These are phyloP conservation scores for Premnoplex brunnescens DNA, from an alignment of 2,797 vertebrate genomes.

Conservation along the genomic window DNA sequence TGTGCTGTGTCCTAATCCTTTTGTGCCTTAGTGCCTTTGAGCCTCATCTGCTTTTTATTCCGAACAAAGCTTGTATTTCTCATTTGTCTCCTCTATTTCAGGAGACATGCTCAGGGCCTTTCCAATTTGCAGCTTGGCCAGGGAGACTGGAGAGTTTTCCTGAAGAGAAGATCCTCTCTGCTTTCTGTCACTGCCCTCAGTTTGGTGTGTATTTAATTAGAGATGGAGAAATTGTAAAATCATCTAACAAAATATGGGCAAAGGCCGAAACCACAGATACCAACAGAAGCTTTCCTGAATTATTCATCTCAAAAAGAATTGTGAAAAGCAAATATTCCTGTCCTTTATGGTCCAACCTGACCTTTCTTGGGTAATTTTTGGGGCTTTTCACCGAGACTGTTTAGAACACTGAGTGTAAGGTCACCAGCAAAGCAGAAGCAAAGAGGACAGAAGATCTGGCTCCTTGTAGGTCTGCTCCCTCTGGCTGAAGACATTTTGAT, in stretches of 20 bases:
- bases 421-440: not conserved
- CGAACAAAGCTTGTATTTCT: not conserved
- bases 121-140: not conserved
- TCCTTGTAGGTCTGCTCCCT: not conserved
- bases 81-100: constrained; percentile 19
- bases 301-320: not conserved
- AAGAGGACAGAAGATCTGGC: not conserved
- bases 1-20: constrained; percentile 22
- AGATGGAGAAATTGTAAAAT: not conserved
- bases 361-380: not conserved
- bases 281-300: not conserved
- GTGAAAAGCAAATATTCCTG: not conserved
- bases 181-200: not conserved
- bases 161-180: not conserved
- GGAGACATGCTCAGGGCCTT: not conserved
- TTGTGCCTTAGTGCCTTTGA: constrained; percentile 9
- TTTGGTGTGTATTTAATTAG: not conserved
- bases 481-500: not conserved
- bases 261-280: not conserved
- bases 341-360: not conserved
- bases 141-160: not conserved
- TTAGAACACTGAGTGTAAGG: not conserved
- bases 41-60: constrained; percentile 33
- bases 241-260: not conserved
- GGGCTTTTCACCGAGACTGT: not conserved